These are phyloP conservation scores for Hydrolagus affinis DNA, from an alignment of 2,113 vertebrate genomes.

Conservation along the genomic window DNA sequence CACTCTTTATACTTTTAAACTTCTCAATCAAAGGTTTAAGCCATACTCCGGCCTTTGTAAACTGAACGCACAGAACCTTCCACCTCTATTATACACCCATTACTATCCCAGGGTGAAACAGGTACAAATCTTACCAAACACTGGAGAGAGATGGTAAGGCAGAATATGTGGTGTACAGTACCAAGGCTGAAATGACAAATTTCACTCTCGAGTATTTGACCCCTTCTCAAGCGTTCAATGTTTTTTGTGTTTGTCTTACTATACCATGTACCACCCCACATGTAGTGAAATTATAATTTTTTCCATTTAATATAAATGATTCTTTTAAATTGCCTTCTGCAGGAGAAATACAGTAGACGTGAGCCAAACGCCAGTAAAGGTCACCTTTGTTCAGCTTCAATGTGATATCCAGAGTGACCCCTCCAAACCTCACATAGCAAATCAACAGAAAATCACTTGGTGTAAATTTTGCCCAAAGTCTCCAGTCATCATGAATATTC, in stretches of 20 bases:
- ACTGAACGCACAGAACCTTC: too few species aligned
- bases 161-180: too few species aligned
- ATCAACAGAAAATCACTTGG: constrained; percentile 51
- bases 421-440: constrained; percentile 63
- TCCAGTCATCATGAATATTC: constrained; percentile 73
- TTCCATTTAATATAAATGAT: background rate
- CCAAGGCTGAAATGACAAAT: too few species aligned
- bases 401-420: constrained; percentile 35
- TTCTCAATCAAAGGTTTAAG: too few species aligned
- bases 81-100: too few species aligned
- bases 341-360: background rate
- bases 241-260: too few species aligned
- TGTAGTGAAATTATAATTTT: background rate
- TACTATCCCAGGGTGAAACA: too few species aligned
- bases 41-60: too few species aligned
- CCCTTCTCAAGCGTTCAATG: background rate
- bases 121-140: too few species aligned
- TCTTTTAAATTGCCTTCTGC: background rate
- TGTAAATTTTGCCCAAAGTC: constrained; percentile 70
- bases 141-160: too few species aligned
- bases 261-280: too few species aligned
- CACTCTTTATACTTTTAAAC: background rate
- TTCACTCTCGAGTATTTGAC: too few species aligned
- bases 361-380: constrained; percentile 24
- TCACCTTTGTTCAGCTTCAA: constrained; percentile 22